Evolutionary conservation across 2,888 invertebrate genomes (phyloP), one percentile per base, ranked within the genome.

Genomic region (Tortricodes alternella): DNA sequence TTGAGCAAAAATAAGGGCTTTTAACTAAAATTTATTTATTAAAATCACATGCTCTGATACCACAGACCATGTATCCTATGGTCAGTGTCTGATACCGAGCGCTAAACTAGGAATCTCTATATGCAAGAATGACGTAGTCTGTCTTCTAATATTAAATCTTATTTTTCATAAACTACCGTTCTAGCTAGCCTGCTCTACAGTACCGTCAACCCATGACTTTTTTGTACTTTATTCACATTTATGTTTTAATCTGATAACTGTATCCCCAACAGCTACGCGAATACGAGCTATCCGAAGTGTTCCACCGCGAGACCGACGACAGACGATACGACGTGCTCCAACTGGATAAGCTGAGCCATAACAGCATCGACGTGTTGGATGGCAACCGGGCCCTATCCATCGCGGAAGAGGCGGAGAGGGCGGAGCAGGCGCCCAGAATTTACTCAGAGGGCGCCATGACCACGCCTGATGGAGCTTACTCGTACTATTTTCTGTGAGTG

Each of bases 211-310:
- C n/a, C n/a, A n/a, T n/a, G n/a, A n/a, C n/a, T n/a, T n/a, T n/a
- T n/a, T n/a, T n/a, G n/a, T n/a, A n/a, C n/a, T n/a, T n/a, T n/a
- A n/a, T n/a, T n/a, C n/a, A n/a, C n/a, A 3, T 9, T 9, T 11
- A 11, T 4, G 1, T 11, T 4, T n/a, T 21, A 21, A 21, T 7
- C 8, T 37, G 6, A 39, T n/a, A 39, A 16, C 7, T 15, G 1
- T 21, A 13, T 57, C 21, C 41, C 27, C 43, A 51, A 39, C 90
- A 97, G 96, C 92, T 96, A 63, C 95, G 95, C 73, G 96, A 97
- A 87, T 97, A 97, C 91, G 96, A 96, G 80, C 89, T 97, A 65
- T 95, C 95, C 64, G 96, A 96, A 88, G 95, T 95, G 63, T 96
- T 96, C 85, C 96, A 96, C 88, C 95, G 95, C 74, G 92, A 93